Base-by-base conservation (phyloP, 2,113 vertebrate genomes). In the Brachyhypopomus gauderio region DNA sequence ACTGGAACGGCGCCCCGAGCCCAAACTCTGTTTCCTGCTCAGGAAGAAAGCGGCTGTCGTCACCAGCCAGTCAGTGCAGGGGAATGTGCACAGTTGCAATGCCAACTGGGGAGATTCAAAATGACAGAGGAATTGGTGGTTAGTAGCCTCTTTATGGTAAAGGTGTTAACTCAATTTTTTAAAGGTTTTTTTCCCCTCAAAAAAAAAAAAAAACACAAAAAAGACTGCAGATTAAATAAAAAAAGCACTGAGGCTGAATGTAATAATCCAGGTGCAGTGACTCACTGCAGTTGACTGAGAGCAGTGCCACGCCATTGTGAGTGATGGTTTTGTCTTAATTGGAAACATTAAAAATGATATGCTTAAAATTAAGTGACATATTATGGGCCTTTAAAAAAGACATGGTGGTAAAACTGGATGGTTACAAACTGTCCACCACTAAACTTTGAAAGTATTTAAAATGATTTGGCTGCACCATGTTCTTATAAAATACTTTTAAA, bases 1-100 rank as follows among this genome's bases (percentile, higher is more conserved):
- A 36, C 59, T 70, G 55, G 45, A 85, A 55, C 63, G 1, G 36
- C 67, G 55, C 19, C 72, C 48, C 5, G n/a, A 79, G 67, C 67
- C 34, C 22, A 22, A 8, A 6, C 55, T 59, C 48, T 80, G 85
- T 85, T 89, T 92, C 89, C 89, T 83, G 84, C 45, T 73, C 80
- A 89, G 86, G 88, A 89, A 86, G 64, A 84, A 48, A 25, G 48
- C 48, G 23, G 56, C 72, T 72, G 85, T 89, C 83, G 60, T 77
- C 64, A 79, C 71, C 77, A 80, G 84, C 82, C 88, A 76, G 78
- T n/a, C 80, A 77, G 85, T 79, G 22, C 52, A 82, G 66, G 70
- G 79, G 73, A 76, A 72, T 63, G 56, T 17, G 55, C 38, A 30
- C 67, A 58, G 9, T 72, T 59, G 34, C 23, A 19, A 77, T 30